A percentile compares a stretch with the other conserved stretches of the same genome.
phyloP scores from a whole-genome alignment of 1,140 invertebrate species.

The Asobara japonica region DNA sequence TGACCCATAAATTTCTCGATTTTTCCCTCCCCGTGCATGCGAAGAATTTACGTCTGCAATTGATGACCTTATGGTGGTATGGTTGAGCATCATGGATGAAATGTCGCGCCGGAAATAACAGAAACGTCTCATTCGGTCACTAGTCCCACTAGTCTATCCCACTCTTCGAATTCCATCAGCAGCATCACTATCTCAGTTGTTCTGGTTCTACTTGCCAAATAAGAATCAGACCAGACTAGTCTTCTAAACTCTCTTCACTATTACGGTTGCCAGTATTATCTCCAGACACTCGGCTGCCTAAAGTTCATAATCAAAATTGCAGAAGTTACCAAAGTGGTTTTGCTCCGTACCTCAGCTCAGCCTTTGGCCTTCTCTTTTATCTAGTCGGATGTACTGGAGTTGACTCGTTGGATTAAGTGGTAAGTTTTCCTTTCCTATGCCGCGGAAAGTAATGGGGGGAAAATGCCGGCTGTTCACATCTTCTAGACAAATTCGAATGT shows the following conservation, averaged over 20 bases:
- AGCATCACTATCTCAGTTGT: not conserved
- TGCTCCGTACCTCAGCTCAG: not conserved
- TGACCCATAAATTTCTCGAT: too few species aligned
- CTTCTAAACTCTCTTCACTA: not conserved
- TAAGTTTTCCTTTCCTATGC: not conserved
- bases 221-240: conserved; percentile 6
- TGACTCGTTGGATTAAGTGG: not conserved
- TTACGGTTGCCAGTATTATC: conserved; percentile 2
- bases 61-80: conserved; percentile 2
- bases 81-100: conserved; percentile 17
- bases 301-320: not conserved
- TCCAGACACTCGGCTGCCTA: not conserved
- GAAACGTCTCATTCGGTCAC: conserved; percentile 12
- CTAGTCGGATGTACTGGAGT: not conserved
- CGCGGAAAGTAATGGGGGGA: not conserved
- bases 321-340: not conserved
- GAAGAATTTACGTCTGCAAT: conserved; percentile 29
- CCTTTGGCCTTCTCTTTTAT: not conserved
- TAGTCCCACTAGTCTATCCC: not conserved
- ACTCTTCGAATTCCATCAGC: not conserved
- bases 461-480: not conserved
- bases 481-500: not conserved
- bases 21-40: conserved; percentile 43
- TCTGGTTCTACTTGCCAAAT: conserved; percentile 9
- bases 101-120: conserved; percentile 33